A percentile compares a stretch with the other conserved stretches of the same genome.
Conservation (phyloP, 2,797 vertebrate genomes). For the Semaprochilodus insignis region DNA sequence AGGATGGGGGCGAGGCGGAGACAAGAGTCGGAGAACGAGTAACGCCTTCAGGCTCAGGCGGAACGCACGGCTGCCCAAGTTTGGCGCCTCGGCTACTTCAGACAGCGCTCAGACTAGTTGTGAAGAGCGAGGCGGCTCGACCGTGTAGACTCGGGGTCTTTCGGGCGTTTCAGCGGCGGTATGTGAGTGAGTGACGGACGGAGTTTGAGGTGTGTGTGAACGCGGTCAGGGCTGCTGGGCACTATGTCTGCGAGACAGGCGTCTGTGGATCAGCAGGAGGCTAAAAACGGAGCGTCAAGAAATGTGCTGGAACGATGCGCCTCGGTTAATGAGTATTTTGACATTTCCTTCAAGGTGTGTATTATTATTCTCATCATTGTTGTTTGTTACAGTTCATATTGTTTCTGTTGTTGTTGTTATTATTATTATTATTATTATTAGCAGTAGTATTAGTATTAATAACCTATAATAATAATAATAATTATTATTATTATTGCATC, state of each 20-base stretch:
- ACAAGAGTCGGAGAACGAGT: neutral
- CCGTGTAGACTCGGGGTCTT: neutral
- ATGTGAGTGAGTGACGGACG: slow-evolving; percentile 60
- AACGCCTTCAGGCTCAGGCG: neutral
- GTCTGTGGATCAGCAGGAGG: slow-evolving; percentile 75
- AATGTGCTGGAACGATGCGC: slow-evolving; percentile 82
- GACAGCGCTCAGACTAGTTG: neutral
- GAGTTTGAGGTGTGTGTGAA: slow-evolving; percentile 58
- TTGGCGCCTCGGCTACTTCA: neutral
- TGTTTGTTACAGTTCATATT: slow-evolving; percentile 48
- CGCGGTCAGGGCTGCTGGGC: slow-evolving; percentile 35
- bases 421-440: slow-evolving; percentile 51
- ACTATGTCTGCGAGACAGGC: slow-evolving; percentile 79
- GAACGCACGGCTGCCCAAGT: neutral
- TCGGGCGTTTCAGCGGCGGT: slow-evolving; percentile 49
- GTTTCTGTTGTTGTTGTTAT: slow-evolving; percentile 53
- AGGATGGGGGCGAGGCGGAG: slow-evolving; percentile 3
- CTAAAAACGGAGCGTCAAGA: slow-evolving; percentile 81
- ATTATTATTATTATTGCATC: slow-evolving; percentile 53
- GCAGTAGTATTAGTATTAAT: neutral
- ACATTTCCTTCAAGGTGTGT: slow-evolving; percentile 84
- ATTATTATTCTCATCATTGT: slow-evolving; percentile 55
- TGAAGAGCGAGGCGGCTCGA: neutral
- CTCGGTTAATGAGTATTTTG: slow-evolving; percentile 83
- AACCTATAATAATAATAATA: neutral